phyloP scores from a whole-genome alignment of 1,140 invertebrate species.

The Calliphora vicina region DNA sequence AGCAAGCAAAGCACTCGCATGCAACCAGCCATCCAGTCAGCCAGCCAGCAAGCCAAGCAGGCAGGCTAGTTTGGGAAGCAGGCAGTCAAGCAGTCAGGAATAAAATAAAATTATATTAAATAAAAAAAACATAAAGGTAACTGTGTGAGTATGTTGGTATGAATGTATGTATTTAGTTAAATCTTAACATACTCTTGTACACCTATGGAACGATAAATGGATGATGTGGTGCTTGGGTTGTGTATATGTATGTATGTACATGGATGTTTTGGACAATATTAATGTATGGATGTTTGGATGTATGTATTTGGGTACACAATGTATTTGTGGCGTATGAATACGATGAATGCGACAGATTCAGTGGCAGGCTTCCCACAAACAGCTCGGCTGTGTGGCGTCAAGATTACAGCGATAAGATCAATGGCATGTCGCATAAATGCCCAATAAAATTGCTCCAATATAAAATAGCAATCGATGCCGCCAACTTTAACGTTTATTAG shows the following conservation, averaged over 20 bases:
- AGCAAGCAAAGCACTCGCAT: conserved; percentile 4
- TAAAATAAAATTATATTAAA: background rate
- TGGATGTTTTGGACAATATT: background rate
- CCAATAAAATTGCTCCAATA: conserved; percentile 45
- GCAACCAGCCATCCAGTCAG: background rate
- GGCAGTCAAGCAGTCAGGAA: background rate
- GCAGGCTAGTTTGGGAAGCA: background rate
- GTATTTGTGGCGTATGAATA: conserved; percentile 8
- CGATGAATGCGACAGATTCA: conserved; percentile 27
- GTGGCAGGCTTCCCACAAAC: conserved; percentile 31
- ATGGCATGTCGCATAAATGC: conserved; percentile 44
- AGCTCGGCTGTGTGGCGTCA: conserved; percentile 42
- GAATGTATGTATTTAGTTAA: background rate
- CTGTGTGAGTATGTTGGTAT: background rate
- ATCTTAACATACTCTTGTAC: background rate
- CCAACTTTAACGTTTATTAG: conserved; percentile 33
- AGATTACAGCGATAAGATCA: conserved; percentile 46
- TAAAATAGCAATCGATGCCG: conserved; percentile 43
- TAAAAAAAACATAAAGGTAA: background rate
- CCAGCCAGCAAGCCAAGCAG: background rate
- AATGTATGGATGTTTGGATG: background rate
- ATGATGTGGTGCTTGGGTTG: background rate
- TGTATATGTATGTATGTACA: background rate
- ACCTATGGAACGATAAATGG: background rate
- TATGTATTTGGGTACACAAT: background rate